Conservation (phyloP, 2,797 vertebrate species). For the Clangula hyemalis region DNA sequence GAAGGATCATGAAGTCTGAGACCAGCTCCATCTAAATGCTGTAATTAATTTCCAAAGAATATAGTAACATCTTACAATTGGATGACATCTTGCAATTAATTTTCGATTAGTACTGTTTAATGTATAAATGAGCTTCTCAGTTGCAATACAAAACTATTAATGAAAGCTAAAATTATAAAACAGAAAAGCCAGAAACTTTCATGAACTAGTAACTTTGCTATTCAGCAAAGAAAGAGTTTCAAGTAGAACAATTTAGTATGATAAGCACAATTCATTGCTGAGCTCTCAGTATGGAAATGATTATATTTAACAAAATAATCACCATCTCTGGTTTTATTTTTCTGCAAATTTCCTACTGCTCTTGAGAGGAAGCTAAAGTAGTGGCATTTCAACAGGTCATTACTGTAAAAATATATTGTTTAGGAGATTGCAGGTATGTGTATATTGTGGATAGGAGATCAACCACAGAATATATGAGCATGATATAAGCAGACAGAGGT, state of each 20-base stretch:
- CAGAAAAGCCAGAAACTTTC: background rate
- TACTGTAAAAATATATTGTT: accelerated
- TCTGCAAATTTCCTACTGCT: background rate
- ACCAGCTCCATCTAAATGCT: background rate
- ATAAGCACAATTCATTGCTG: background rate
- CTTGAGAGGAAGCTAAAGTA: background rate
- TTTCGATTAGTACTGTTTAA: background rate
- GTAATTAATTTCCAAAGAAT: background rate
- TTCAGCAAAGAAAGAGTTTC: background rate
- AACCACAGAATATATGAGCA: background rate
- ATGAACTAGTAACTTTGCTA: background rate
- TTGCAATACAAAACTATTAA: background rate
- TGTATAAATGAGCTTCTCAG: background rate
- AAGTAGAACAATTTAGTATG: background rate
- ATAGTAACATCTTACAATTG: background rate
- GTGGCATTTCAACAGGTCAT: background rate
- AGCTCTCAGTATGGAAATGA: background rate
- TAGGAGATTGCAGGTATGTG: background rate
- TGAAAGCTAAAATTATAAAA: background rate
- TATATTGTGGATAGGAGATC: background rate
- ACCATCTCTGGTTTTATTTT: background rate
- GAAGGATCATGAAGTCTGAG: background rate
- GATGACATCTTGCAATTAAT: background rate
- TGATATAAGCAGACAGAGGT: background rate
- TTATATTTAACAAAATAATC: background rate